Base-by-base conservation (phyloP, 2,113 vertebrate genomes). In the Oxygymnocypris stewartii region DNA sequence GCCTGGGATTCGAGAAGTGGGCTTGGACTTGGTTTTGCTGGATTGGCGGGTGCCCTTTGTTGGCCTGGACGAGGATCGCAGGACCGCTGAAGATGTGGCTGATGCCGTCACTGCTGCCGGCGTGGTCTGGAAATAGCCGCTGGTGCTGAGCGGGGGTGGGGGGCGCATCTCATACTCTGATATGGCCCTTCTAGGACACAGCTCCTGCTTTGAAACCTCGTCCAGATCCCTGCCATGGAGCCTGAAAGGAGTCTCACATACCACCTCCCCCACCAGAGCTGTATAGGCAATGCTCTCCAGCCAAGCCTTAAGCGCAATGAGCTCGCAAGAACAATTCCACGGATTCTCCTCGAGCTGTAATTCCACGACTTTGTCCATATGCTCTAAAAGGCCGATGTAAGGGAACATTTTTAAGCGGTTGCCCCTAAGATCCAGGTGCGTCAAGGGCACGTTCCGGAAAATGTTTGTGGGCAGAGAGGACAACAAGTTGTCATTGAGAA, bases 281-380 rank as follows among this genome's bases (percentile, higher is more conserved):
- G 98, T 98, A 88, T 99, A 99, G 13, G 97, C 96, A 78, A 99
- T 99, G 82, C 98, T 99, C 93, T 99, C 98, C 89, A 99, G 92
- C 98, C 98, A 99, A 89, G 98, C 97, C 90, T 99, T 99, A 18
- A 99, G 95, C 67, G 98, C 95, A 51, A 99, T 98, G 51, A 99
- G 95, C 92, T 99, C 98, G 12, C 98, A 99, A 11, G 97, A 99
- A 90, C 98, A 99, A 90, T 99, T 99, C 98, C 98, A 99, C 0
- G 97, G 98, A 79, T 99, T 99, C 93, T 99, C 98, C 92, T 99
- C 98, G 35, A 99, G 95, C 91, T 99, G 98, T 95, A 99, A 93
- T 94, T 99, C 98, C 94, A 98, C 97, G 20, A 99, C 97, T 92
- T 98, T 97, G 95, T 98, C 97, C 98, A 99, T 98, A 90, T 99